A percentile compares a stretch with the other conserved stretches of the same genome.
Evolutionary conservation across 2,113 vertebrate genomes (phyloP).

Genomic region (Macaca nemestrina): DNA sequence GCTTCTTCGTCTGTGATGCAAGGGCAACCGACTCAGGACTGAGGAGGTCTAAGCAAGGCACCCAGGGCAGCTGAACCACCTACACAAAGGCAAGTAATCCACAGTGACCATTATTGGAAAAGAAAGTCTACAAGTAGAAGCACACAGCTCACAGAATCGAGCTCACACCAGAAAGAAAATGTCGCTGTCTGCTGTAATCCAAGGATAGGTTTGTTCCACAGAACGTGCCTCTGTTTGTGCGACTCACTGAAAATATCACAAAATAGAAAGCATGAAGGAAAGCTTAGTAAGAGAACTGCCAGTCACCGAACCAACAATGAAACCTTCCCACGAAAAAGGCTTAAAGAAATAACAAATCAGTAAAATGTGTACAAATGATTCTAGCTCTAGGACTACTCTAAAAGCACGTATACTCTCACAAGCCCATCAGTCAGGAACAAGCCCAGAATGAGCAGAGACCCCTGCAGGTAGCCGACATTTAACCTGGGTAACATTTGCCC

Average conservation of each 20-base stretch:
- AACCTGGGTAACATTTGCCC: background rate
- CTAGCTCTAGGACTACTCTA: background rate
- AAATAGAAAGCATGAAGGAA: background rate
- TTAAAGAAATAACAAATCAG: background rate
- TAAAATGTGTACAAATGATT: background rate
- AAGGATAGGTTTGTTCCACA: background rate
- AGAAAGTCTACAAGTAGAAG: background rate
- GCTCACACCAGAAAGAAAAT: background rate
- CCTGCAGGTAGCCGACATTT: background rate
- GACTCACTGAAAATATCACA: background rate
- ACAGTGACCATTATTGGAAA: fast-evolving
- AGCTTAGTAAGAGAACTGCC: background rate
- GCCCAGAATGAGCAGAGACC: background rate
- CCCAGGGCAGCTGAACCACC: background rate
- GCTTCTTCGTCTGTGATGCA: background rate
- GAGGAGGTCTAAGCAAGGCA: background rate
- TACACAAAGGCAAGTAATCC: background rate
- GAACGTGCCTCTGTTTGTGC: background rate
- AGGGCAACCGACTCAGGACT: background rate
- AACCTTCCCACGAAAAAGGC: background rate
- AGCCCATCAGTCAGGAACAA: background rate
- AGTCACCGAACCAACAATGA: background rate
- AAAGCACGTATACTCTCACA: background rate
- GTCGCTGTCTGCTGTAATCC: background rate
- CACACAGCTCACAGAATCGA: background rate